phyloP scores from a whole-genome alignment of 2,888 invertebrate species.

The Cheilosia vernalis region DNA sequence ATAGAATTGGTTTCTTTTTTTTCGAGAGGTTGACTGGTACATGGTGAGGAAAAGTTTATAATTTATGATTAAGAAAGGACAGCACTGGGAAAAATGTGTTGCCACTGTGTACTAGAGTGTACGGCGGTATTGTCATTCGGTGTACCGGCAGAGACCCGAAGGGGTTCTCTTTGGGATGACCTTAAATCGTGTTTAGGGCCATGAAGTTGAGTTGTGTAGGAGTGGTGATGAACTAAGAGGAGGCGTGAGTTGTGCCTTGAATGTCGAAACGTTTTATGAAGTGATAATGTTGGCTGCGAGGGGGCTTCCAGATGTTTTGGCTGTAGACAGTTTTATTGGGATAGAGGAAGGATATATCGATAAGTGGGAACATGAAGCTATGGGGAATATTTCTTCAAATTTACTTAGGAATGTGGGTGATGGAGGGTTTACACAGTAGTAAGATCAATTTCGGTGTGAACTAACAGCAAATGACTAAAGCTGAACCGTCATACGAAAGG shows the following conservation, averaged over 20 bases:
- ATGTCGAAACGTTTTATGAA: background rate
- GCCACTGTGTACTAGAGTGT: conserved; percentile 5
- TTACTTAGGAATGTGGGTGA: too few species aligned
- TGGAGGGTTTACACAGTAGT: too few species aligned
- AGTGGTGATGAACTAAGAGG: background rate
- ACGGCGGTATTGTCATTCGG: conserved; percentile 24
- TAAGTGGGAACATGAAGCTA: too few species aligned
- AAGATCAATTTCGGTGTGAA: too few species aligned
- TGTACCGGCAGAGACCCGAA: conserved; percentile 24
- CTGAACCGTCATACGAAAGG: too few species aligned
- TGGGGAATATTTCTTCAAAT: too few species aligned
- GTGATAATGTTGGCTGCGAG: too few species aligned
- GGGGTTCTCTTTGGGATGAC: conserved; percentile 29
- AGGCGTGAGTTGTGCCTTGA: background rate
- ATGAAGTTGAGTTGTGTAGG: conserved; percentile 14
- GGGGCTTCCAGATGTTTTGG: too few species aligned
- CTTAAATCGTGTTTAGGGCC: conserved; percentile 48
- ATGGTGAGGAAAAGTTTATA: conserved; percentile 26
- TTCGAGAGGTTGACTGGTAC: background rate
- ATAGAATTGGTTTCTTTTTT: conserved; percentile 19
- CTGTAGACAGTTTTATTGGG: too few species aligned
- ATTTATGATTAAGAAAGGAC: conserved; percentile 42
- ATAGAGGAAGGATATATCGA: too few species aligned
- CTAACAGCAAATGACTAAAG: too few species aligned
- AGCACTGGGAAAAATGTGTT: conserved; percentile 23